Conservation (phyloP, 2,113 vertebrate genomes). For the Pelecanus crispus region DNA sequence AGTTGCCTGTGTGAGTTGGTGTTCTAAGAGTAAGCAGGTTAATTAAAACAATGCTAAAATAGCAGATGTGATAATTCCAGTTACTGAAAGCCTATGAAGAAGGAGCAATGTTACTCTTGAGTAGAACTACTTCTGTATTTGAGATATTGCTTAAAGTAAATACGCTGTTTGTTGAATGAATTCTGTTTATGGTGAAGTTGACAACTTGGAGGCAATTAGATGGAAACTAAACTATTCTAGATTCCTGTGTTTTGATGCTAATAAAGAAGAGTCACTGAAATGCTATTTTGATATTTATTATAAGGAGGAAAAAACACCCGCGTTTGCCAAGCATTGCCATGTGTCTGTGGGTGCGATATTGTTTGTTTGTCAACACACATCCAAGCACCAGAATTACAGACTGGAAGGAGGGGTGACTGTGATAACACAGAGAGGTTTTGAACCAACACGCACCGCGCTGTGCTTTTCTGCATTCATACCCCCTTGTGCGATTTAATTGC, state of each 20-base stretch:
- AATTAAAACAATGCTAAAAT: not conserved
- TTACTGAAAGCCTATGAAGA: not conserved
- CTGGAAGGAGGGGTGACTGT: not conserved
- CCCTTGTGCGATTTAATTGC: not conserved
- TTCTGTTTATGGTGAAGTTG: not conserved
- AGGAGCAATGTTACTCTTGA: not conserved
- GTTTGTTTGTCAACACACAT: conserved; percentile 10
- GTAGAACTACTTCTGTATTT: not conserved
- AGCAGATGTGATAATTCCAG: not conserved
- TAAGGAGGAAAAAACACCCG: not conserved
- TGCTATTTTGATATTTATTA: not conserved
- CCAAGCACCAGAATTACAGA: not conserved
- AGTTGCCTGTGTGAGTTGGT: not conserved
- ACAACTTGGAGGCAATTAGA: not conserved
- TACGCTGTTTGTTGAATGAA: not conserved
- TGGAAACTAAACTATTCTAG: not conserved
- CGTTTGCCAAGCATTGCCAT: not conserved
- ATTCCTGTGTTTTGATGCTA: not conserved
- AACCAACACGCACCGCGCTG: not conserved
- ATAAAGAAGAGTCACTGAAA: not conserved
- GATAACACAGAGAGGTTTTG: not conserved
- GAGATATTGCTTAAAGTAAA: not conserved
- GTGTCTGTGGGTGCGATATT: not conserved
- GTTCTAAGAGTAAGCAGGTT: not conserved
- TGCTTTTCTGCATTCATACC: not conserved